These are phyloP conservation scores for Arrhopalites spinosus DNA, from an alignment of 2,888 invertebrate genomes.

Conservation along the genomic window DNA sequence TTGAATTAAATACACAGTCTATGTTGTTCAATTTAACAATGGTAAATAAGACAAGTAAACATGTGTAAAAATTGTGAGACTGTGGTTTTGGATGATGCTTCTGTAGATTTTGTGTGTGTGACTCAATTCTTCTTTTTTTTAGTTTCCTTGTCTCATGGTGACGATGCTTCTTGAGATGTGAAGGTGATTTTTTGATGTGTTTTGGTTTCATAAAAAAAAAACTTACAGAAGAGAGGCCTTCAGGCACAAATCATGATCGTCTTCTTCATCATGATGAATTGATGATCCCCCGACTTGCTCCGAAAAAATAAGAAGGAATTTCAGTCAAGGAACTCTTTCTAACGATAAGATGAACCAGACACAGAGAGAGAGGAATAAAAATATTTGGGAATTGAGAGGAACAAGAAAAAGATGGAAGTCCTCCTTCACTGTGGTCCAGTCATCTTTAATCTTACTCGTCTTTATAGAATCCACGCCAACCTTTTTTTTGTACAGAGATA, in stretches of 20 bases:
- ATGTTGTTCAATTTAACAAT: too few relatives aligned
- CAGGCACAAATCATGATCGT: conserved; percentile 23
- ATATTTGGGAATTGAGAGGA: too few relatives aligned
- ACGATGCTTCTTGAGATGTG: not conserved
- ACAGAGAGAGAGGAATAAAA: too few relatives aligned
- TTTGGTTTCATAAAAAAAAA: not conserved
- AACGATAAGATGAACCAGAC: too few relatives aligned
- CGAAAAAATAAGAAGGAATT: conserved; percentile 27
- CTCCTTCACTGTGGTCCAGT: not conserved
- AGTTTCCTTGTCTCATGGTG: not conserved
- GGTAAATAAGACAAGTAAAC: too few relatives aligned
- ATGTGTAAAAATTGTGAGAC: too few relatives aligned
- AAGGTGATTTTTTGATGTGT: not conserved
- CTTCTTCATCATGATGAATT: conserved; percentile 19
- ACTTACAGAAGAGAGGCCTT: not conserved
- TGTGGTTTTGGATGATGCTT: not conserved
- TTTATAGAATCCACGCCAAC: too few relatives aligned
- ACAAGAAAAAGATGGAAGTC: not conserved
- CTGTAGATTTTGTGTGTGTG: too few relatives aligned
- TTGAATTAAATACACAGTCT: too few relatives aligned
- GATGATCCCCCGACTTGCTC: conserved; percentile 33
- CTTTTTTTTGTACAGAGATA: not conserved
- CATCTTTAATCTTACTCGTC: not conserved
- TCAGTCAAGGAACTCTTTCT: conserved; percentile 35
- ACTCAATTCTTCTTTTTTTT: too few relatives aligned